phyloP scores from a whole-genome alignment of 2,797 vertebrate genomes.

The Xenops minutus region DNA sequence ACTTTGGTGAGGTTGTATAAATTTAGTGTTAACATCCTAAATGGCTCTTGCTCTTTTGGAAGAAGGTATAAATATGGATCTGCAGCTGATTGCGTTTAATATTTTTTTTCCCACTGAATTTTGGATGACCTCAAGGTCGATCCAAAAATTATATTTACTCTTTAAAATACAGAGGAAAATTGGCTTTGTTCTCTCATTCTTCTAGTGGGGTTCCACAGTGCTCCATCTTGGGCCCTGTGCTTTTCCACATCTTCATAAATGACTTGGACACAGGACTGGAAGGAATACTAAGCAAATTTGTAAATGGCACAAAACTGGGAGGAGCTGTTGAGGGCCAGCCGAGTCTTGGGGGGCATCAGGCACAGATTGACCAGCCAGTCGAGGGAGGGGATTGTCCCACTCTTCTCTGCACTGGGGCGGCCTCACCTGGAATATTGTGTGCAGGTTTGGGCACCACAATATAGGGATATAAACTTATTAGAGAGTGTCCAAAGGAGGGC shows the following conservation, averaged over 20 bases:
- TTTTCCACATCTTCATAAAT: neutral
- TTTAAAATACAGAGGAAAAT: neutral
- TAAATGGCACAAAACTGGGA: neutral
- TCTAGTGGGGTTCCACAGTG: neutral
- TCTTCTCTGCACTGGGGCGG: neutral
- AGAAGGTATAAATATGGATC: neutral
- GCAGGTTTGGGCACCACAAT: neutral
- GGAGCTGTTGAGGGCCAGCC: neutral
- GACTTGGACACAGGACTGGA: neutral
- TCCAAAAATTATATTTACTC: neutral
- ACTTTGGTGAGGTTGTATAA: fast-evolving
- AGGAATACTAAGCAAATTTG: neutral
- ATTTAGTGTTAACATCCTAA: fast-evolving
- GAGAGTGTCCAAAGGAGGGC: neutral
- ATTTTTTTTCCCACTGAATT: neutral
- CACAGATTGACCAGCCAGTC: neutral
- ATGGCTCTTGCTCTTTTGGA: neutral
- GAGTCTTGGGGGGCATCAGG: neutral
- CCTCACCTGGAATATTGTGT: neutral
- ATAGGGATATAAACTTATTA: neutral
- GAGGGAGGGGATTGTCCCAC: neutral
- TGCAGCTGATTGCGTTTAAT: neutral
- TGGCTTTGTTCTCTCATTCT: neutral
- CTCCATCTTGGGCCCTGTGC: neutral
- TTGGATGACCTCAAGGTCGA: neutral